A percentile compares a stretch with the other conserved stretches of the same genome.
Evolutionary conservation across 1,140 invertebrate genomes (phyloP).

Genomic region (Drosophila chauvacae): DNA sequence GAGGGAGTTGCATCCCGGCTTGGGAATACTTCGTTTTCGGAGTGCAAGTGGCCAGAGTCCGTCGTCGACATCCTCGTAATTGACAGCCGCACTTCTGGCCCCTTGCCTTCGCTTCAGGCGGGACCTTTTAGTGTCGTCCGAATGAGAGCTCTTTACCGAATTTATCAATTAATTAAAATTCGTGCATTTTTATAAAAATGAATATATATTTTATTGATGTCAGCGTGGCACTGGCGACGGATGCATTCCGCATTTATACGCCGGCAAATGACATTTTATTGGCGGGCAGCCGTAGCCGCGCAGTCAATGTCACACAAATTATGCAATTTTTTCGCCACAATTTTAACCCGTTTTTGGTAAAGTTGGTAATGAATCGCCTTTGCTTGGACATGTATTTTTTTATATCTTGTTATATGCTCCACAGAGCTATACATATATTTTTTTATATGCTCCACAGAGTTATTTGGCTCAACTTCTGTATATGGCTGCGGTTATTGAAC

Average conservation of each 20-base stretch:
- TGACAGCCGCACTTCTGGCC: conserved; percentile 72
- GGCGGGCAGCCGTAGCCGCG: conserved; percentile 33
- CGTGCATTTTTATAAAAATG: conserved; percentile 79
- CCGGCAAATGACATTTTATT: conserved; percentile 78
- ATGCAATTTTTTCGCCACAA: conserved; percentile 82
- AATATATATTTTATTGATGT: conserved; percentile 67
- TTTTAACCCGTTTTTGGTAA: conserved; percentile 78
- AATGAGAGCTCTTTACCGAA: conserved; percentile 69
- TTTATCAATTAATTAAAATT: conserved; percentile 84
- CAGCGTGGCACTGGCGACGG: conserved; percentile 22
- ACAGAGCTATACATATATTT: background rate
- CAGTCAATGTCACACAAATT: conserved; percentile 78
- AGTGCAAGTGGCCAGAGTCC: conserved; percentile 41
- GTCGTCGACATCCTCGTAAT: conserved; percentile 67
- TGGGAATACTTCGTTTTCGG: conserved; percentile 24
- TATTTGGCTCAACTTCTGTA: conserved; percentile 33
- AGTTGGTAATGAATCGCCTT: conserved; percentile 75
- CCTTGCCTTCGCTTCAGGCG: conserved; percentile 2
- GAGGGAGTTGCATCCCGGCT: conserved; percentile 9
- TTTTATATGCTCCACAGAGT: conserved; percentile 2
- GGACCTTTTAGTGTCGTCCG: conserved; percentile 32
- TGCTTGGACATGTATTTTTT: conserved; percentile 4
- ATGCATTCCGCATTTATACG: conserved; percentile 53
- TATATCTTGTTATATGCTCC: background rate
- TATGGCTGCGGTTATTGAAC: conserved; percentile 77